phyloP scores from a whole-genome alignment of 2,113 vertebrate genomes.

The Pitta sordida region DNA sequence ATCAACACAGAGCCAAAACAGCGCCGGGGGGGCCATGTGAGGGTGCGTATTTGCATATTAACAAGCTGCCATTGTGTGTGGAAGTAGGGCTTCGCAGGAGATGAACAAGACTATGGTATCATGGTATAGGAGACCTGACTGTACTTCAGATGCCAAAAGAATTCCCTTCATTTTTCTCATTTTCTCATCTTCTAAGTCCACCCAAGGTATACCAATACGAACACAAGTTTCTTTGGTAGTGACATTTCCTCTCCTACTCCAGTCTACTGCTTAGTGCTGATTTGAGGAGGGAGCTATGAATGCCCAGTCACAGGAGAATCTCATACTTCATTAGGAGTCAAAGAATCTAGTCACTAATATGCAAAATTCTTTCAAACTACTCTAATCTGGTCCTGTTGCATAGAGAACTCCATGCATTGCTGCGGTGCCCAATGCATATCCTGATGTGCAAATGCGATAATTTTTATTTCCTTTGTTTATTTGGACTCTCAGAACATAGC shows the following conservation, averaged over 20 bases:
- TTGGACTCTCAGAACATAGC: not conserved
- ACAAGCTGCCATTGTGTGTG: no score
- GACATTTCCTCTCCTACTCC: not conserved
- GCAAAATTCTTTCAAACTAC: not conserved
- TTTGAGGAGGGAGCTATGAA: not conserved
- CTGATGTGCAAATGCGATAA: not conserved
- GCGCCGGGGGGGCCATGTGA: no score
- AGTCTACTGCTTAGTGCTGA: not conserved
- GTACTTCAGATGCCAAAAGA: not conserved
- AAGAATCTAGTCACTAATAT: not conserved
- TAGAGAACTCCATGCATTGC: not conserved
- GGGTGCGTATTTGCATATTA: no score
- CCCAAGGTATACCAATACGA: not conserved
- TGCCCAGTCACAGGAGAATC: not conserved
- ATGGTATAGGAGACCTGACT: no score
- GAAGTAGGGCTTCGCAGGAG: no score
- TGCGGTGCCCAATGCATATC: not conserved
- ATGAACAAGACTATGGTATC: no score
- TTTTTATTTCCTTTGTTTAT: not conserved
- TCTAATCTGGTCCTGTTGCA: not conserved
- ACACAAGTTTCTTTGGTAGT: not conserved
- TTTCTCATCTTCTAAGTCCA: not conserved
- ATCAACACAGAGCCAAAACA: no score
- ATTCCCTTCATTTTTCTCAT: not conserved
- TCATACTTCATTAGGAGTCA: not conserved